Evolutionary conservation across 2,113 vertebrate genomes (phyloP), one percentile per base, ranked within the genome.

Genomic region (Odocoileus virginianus): DNA sequence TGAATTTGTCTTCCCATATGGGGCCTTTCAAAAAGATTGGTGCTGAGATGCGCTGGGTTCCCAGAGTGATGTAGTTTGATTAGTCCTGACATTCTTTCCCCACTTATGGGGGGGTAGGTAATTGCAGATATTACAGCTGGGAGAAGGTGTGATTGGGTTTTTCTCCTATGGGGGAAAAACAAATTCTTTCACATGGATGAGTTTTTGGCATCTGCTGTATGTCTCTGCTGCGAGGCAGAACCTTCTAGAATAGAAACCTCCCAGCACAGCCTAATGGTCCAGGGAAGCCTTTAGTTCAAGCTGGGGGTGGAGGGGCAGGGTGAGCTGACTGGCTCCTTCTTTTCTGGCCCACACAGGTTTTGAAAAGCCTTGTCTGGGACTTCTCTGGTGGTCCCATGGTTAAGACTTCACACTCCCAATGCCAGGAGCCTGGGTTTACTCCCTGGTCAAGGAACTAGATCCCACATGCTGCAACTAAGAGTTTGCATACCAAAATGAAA

Each of bases 1-100:
- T 94, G 95, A 95, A 97, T 97, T 94, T 98, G 78, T 87, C 95
- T 96, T 97, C 58, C 87, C 74, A 87, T 94, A 36, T n/a, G 74
- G 83, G 93, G 47, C 64, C 90, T 96, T 96, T 76, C 40, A 55
- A 58, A 97, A 87, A 94, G 93, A 96, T 87, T 89, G 93, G 89
- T 16, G n/a, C 74, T 82, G 92, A 76, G 89, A 96, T n/a, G 16
- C 67, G 3, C 2, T 60, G 90, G 85, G 71, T 85, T 96, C 82
- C 95, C 58, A 43, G 83, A 67, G 36, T 79, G 79, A 91, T 36
- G 50, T 91, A 84, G 27, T 78, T 50, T 89, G 93, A 87, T 96
- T 85, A 74, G 74, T 27, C 25, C 4, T 92, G 93, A 40, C 45
- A 74, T 94, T 96, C 85, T 54, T 89, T 87, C 55, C 40, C 58